Conservation (phyloP, 2,888 invertebrate genomes). For the Mythimna loreyi region DNA sequence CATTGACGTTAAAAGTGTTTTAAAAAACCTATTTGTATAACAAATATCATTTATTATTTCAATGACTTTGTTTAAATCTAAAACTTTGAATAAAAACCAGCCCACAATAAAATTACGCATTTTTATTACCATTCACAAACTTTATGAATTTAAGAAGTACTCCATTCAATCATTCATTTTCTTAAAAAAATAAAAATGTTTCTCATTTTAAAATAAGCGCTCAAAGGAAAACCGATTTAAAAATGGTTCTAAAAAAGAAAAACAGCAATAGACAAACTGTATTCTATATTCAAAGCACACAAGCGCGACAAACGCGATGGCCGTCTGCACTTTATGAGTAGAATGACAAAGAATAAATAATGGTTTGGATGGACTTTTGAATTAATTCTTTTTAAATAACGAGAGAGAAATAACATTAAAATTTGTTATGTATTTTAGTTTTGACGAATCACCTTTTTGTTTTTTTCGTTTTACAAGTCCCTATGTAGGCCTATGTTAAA, state of each 20-base stretch:
- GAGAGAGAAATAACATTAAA: background rate
- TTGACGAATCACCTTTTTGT: too few relatives aligned
- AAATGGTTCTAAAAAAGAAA: background rate
- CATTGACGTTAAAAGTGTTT: too few relatives aligned
- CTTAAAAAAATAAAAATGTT: background rate
- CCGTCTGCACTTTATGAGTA: background rate
- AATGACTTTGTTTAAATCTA: background rate
- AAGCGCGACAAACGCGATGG: conserved; percentile 16
- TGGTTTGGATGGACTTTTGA: conserved; percentile 4
- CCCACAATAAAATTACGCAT: background rate
- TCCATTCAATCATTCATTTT: conserved; percentile 7
- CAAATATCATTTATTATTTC: too few relatives aligned
- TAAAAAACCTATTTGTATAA: too few relatives aligned
- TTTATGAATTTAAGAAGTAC: background rate
- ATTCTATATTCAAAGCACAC: conserved; percentile 33
- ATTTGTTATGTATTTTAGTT: background rate
- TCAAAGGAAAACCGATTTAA: conserved; percentile 1
- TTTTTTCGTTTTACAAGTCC: too few relatives aligned
- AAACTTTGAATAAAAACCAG: background rate
- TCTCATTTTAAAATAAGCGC: conserved; percentile 11
- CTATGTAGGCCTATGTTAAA: too few relatives aligned
- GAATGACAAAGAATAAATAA: conserved; percentile 1
- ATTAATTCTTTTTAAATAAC: conserved; percentile 8
- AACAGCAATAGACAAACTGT: conserved; percentile 13
- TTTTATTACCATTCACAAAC: too few relatives aligned